Conservation (phyloP, 2,113 vertebrate genomes). For the Hypocryptadius cinnamomeus region DNA sequence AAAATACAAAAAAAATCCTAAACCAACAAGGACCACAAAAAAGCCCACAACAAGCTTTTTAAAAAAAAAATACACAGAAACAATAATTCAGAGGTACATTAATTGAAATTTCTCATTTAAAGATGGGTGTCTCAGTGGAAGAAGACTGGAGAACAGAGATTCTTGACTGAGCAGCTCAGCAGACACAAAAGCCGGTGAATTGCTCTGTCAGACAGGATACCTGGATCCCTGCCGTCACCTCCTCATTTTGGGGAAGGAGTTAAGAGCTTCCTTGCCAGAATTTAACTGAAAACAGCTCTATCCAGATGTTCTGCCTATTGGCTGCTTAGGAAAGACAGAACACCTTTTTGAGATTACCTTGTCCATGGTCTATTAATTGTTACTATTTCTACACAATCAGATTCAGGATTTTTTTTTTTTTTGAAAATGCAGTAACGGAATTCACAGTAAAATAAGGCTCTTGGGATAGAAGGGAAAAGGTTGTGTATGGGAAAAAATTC, state of each 20-base stretch:
- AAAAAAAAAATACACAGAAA: not conserved
- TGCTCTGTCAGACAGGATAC: not conserved
- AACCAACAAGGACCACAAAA: not conserved
- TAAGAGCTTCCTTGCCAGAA: not conserved
- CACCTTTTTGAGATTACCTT: not conserved
- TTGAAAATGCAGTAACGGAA: not conserved
- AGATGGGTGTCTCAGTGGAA: not conserved
- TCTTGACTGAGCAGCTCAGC: not conserved
- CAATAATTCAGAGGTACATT: not conserved
- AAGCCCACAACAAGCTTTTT: not conserved
- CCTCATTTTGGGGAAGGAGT: not conserved
- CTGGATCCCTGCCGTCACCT: not conserved
- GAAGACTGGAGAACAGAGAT: not conserved
- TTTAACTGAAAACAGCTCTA: not conserved
- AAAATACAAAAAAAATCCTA: constrained; percentile 13
- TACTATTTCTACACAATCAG: not conserved
- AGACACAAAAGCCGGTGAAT: not conserved
- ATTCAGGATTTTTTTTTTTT: not conserved
- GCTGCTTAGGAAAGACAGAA: not conserved
- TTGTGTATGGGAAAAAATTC: not conserved
- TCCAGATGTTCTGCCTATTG: not conserved
- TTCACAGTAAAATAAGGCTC: not conserved
- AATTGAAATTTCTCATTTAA: constrained; percentile 35
- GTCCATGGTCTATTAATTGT: not conserved
- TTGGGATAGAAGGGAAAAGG: not conserved